Evolutionary conservation across 2,888 invertebrate species (phyloP).

Genomic region (Cistogaster globosa): DNA sequence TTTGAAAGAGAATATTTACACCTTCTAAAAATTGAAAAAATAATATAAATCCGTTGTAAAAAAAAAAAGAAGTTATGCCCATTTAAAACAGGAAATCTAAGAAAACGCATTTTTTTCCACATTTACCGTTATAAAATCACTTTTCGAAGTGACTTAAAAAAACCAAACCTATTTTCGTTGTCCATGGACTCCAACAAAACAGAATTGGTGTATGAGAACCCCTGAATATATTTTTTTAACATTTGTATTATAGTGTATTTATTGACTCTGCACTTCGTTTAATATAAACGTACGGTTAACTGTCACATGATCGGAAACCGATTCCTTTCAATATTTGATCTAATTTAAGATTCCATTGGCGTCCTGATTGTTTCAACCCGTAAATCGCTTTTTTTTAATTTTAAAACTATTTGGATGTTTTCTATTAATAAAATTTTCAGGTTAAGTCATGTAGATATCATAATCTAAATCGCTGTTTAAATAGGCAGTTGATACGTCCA

Average conservation of each 20-base stretch:
- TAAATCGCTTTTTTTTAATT: slow-evolving; percentile 9
- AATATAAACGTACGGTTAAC: slow-evolving; percentile 1
- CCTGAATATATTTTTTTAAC: neutral
- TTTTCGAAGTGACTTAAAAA: no score
- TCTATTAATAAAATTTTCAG: neutral
- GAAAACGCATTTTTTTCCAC: no score
- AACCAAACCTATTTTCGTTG: no score
- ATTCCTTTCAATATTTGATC: slow-evolving; percentile 46
- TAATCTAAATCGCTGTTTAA: slow-evolving; percentile 32
- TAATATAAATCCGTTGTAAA: no score
- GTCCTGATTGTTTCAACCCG: slow-evolving; percentile 53
- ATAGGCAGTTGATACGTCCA: slow-evolving; percentile 56
- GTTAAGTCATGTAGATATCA: slow-evolving; percentile 18
- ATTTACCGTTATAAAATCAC: no score
- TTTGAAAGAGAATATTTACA: no score
- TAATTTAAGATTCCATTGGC: slow-evolving; percentile 52
- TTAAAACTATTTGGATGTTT: neutral
- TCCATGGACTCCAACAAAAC: no score
- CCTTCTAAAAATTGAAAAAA: no score
- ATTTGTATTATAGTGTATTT: no score
- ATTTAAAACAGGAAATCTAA: no score
- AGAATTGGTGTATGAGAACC: no score
- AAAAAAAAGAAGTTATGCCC: no score
- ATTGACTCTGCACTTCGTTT: neutral
- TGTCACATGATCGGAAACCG: neutral